These are phyloP conservation scores for Xestia rhomboidea DNA, from an alignment of 2,888 invertebrate genomes.

Conservation along the genomic window DNA sequence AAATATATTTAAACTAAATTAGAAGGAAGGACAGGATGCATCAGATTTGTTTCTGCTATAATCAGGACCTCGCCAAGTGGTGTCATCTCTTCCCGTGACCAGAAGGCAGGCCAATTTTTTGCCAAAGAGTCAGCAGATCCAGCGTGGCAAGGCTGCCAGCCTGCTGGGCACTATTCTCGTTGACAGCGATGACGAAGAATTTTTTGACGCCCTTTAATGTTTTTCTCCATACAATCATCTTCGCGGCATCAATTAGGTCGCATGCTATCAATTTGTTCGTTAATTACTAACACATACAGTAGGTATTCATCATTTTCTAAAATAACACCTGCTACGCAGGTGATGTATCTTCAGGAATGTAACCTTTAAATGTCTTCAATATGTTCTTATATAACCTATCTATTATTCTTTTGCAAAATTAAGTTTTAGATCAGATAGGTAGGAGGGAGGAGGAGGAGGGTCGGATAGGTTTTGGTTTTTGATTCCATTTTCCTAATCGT, in stretches of 20 bases:
- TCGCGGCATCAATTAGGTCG: neutral
- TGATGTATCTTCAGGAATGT: constrained; percentile 40
- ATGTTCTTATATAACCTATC: neutral
- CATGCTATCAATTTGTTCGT: constrained; percentile 42
- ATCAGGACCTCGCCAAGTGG: neutral
- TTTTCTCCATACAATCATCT: neutral
- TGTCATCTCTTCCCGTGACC: neutral
- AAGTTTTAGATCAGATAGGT: too few relatives aligned
- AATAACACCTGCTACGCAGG: constrained; percentile 24
- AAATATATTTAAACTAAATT: neutral
- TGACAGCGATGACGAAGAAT: neutral
- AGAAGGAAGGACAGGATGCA: neutral
- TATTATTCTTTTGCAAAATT: constrained; percentile 9
- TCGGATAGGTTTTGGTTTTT: too few relatives aligned
- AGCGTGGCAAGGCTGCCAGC: neutral
- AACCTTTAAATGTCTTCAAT: constrained; percentile 55
- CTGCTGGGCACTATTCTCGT: neutral
- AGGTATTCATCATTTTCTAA: constrained; percentile 2
- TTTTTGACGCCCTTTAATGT: neutral
- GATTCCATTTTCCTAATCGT: too few relatives aligned
- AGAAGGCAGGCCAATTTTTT: neutral
- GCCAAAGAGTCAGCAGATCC: neutral
- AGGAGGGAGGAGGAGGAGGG: too few relatives aligned
- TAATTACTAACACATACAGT: constrained; percentile 30
- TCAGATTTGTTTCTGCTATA: neutral